Base-by-base conservation (phyloP, 2,113 vertebrate species). In the Acrocephalus arundinaceus region DNA sequence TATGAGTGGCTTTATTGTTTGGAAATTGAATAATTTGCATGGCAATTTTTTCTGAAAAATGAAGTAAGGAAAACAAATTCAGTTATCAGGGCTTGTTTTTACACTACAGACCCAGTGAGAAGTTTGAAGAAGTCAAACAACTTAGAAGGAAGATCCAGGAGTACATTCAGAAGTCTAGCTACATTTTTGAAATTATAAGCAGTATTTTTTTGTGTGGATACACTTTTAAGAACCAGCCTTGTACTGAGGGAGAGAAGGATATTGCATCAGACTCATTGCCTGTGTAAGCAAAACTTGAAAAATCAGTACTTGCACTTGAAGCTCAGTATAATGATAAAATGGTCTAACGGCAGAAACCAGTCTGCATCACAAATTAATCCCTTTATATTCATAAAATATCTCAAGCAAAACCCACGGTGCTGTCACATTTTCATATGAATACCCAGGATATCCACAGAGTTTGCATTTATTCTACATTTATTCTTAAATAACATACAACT, bases 341-440 rank as follows among this genome's bases (percentile, higher is more conserved):
- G 43, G 45, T 61, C 65, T 80, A 84, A 77, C 49, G 57, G 45
- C 75, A 68, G 43, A 85, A 63, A 78, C 25, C 68, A 68, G 55
- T 82, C 58, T 92, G 62, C 77, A 92, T 95, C 76, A 71, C 63
- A 90, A 83, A 95, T 72, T 4, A 77, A 85, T 73, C 58, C 70
- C 37, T 89, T 87, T 43, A 19, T 94, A 57, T 89, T 95, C n/a
- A 39, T 89, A 58, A 93, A 81, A 77, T 87, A 92, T 68, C 73
- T 89, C 45, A 48, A 57, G 46, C 59, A 87, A 89, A 95, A 79
- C 58, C 91, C 72, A 52, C 3, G 0, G 23, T 82, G 82, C 89
- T 96, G 76, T 93, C 82, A 86, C 72, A 76, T 87, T 96, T 96
- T 35, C 78, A 23, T 92, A 48, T 73, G 88, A 85, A 92, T 62